Base-by-base conservation (phyloP, 2,888 invertebrate species). In the Drosophila colorata region DNA sequence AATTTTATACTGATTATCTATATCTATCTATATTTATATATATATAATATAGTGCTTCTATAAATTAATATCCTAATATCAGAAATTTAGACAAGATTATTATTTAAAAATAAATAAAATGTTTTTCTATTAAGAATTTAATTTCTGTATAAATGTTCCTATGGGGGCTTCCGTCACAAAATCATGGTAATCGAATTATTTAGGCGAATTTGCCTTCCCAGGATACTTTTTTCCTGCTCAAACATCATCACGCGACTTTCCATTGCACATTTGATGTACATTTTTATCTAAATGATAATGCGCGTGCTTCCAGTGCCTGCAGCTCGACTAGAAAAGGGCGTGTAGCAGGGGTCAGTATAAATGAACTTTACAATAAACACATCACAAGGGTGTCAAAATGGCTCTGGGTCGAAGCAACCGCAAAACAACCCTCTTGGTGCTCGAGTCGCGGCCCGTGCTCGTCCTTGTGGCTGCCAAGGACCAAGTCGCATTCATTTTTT, bases 351-450 rank as follows among this genome's bases (percentile, higher is more conserved):
- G 35, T 63, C 55, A 49, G 70, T 66, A 78, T 85, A 79, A 85
- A 74, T 69, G 70, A 69, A 68, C 46, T 80, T 70, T 37, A 59
- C 64, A 69, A 87, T 87, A 76, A 81, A 87, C 79, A 69, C 71
- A 72, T 74, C 74, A 68, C 38, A 40, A 53, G 65, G 67, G 84
- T 75, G 86, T 78, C 73, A 85, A 83, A 88, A 86, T 83, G 87
- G 87, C 82, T 76, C 23, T 53, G 63, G 65, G 74, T 65, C 16
- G 56, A 44, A 16, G 7, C 9, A 25, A 28, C 7, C 7, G 23
- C 28, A 49, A 46, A 28, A n/a, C 80, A 69, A 74, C 72, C 84
- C 80, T 11, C 5, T 18, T 11, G 8, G 46, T n/a, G 5, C 13
- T 23, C 14, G 9, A 28, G n/a, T 11, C 31, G 46, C 7, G 28